phyloP scores from a whole-genome alignment of 2,113 vertebrate species.

The Anarrhichthys ocellatus region DNA sequence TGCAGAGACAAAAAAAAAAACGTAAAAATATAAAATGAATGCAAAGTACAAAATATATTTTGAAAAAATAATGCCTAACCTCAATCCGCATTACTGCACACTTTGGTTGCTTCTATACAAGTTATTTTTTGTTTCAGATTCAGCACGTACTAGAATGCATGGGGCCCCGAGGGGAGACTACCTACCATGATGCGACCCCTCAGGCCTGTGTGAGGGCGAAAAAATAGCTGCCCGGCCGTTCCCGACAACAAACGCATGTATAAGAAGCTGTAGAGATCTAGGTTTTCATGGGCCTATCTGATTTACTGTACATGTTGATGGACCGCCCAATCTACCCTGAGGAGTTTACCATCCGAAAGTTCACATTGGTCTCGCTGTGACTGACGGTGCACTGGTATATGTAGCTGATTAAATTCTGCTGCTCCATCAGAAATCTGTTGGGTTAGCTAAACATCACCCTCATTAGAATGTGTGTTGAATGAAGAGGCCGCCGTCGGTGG shows the following conservation, averaged over 20 bases:
- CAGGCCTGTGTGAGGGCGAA: not conserved
- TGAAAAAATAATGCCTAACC: not conserved
- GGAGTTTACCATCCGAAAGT: not conserved
- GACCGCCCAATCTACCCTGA: not conserved
- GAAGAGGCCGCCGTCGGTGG: not conserved
- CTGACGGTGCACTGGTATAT: not conserved
- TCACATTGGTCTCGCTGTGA: not conserved
- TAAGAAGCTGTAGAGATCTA: not conserved
- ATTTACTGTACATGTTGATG: not conserved
- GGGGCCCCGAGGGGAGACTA: not conserved
- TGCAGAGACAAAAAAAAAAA: constrained; percentile 65
- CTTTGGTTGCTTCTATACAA: not conserved
- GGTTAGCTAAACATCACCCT: constrained; percentile 5
- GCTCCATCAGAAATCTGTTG: constrained; percentile 23
- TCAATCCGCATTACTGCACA: not conserved
- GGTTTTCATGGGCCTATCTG: not conserved
- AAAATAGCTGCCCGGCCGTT: not conserved
- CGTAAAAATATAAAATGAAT: not conserved
- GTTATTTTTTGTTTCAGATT: not conserved
- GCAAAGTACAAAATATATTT: not conserved
- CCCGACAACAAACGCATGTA: not conserved
- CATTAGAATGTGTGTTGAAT: constrained; percentile 32
- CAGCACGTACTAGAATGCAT: not conserved
- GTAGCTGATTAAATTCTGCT: constrained; percentile 38
- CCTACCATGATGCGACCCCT: not conserved